A percentile compares a stretch with the other conserved stretches of the same genome.
Evolutionary conservation across 2,797 vertebrate species (phyloP).

Genomic region (Catharus ustulatus): DNA sequence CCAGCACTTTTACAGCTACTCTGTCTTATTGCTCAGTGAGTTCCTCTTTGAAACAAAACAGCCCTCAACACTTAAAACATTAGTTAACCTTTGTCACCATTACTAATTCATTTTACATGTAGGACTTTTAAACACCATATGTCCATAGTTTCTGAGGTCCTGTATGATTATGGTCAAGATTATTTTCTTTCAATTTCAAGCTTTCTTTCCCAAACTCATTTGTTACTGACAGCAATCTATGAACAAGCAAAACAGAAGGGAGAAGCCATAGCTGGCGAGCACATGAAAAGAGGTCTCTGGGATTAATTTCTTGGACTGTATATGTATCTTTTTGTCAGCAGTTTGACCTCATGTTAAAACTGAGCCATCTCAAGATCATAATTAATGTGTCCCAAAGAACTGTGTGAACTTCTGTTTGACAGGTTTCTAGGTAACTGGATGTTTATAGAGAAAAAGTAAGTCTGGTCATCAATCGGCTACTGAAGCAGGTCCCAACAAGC

Average conservation of each 20-base stretch:
- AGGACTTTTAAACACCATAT: constrained; percentile 16
- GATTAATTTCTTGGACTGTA: constrained; percentile 19
- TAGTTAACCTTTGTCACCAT: constrained; percentile 64
- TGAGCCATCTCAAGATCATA: constrained; percentile 17
- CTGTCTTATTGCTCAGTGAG: constrained; percentile 8
- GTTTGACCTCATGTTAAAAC: constrained; percentile 1
- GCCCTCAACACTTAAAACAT: constrained; percentile 55
- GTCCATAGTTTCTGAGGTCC: constrained; percentile 6
- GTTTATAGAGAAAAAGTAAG: constrained; percentile 5
- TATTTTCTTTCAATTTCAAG: constrained; percentile 28
- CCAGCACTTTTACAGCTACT: constrained; percentile 52
- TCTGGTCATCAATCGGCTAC: not conserved
- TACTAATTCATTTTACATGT: constrained; percentile 59
- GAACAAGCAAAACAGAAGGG: constrained; percentile 27
- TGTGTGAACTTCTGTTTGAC: not conserved
- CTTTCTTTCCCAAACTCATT: constrained; percentile 22
- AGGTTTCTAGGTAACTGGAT: constrained; percentile 28
- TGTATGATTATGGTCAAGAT: not conserved
- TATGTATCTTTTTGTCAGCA: not conserved
- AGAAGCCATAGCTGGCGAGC: not conserved
- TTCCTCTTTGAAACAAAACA: constrained; percentile 57
- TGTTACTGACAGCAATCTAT: constrained; percentile 29
- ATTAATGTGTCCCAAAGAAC: constrained; percentile 8
- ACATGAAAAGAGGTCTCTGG: not conserved
- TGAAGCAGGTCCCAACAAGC: not conserved